These are phyloP conservation scores for Pygoscelis adeliae DNA, from an alignment of 2,113 vertebrate genomes.

Conservation along the genomic window DNA sequence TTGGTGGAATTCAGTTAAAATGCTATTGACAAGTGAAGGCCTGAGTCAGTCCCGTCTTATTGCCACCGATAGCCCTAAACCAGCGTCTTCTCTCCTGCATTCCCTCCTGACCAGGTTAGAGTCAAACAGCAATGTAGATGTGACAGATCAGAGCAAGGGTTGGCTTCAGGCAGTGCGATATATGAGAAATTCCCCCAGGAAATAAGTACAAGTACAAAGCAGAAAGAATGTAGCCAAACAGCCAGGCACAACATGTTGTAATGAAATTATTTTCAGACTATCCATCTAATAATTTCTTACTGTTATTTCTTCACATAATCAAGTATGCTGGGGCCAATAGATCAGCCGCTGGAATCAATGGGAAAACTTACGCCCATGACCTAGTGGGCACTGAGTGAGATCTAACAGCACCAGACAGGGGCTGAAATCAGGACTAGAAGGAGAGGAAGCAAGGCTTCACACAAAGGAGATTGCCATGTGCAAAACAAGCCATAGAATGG, in stretches of 20 bases:
- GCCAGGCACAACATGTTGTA: background rate
- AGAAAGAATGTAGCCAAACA: background rate
- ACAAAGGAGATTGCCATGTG: background rate
- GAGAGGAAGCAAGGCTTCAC: background rate
- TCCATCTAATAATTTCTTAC: background rate
- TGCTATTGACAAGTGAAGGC: background rate
- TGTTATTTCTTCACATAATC: background rate
- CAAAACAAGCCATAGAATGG: background rate
- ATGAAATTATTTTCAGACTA: background rate
- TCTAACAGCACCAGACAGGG: background rate
- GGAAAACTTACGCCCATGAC: background rate
- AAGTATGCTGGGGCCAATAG: background rate
- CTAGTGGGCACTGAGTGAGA: background rate
- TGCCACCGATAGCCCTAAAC: background rate
- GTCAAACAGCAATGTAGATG: background rate
- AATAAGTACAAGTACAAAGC: background rate
- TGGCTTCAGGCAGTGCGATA: background rate
- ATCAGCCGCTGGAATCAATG: background rate
- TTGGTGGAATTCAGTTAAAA: background rate
- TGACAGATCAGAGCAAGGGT: background rate
- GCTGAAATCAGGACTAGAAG: background rate
- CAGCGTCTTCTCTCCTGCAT: background rate
- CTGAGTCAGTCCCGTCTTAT: background rate
- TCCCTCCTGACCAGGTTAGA: background rate
- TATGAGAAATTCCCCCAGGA: background rate